Conservation (phyloP, 2,797 vertebrate species). For the Rhincodon typus region DNA sequence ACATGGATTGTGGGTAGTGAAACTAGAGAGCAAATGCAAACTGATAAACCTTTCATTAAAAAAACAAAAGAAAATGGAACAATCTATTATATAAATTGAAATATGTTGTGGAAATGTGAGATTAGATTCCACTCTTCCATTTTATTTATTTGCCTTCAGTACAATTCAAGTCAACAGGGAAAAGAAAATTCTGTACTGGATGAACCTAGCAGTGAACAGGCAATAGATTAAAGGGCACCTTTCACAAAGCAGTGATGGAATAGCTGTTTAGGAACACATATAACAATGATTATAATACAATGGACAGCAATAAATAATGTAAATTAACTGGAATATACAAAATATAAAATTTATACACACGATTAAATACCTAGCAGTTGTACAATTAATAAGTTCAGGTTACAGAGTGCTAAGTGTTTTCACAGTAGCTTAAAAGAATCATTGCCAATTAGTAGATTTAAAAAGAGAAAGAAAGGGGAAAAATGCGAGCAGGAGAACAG, state of each 20-base stretch:
- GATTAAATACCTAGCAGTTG: slow-evolving; percentile 34
- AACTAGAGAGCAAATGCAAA: neutral
- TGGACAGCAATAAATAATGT: slow-evolving; percentile 37
- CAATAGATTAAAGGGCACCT: slow-evolving; percentile 37
- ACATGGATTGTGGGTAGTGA: neutral
- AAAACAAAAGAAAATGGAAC: slow-evolving; percentile 23
- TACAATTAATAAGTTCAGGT: slow-evolving; percentile 34
- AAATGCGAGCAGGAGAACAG: slow-evolving; percentile 16
- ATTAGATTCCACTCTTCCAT: slow-evolving; percentile 3
- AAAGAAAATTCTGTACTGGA: slow-evolving; percentile 27
- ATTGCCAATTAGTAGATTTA: slow-evolving; percentile 38
- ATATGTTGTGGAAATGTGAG: slow-evolving; percentile 29
- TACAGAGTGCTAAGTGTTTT: slow-evolving; percentile 35
- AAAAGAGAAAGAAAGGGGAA: slow-evolving; percentile 28
- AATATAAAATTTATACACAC: slow-evolving; percentile 37
- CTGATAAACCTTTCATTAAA: neutral
- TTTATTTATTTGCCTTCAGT: slow-evolving; percentile 37
- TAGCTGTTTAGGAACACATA: slow-evolving; percentile 37
- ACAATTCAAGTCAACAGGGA: slow-evolving; percentile 23
- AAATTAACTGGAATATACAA: slow-evolving; percentile 37
- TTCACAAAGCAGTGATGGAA: slow-evolving; percentile 34
- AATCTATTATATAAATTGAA: slow-evolving; percentile 24
- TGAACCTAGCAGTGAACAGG: slow-evolving; percentile 31
- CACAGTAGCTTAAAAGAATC: slow-evolving; percentile 37
- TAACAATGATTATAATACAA: slow-evolving; percentile 38